These are phyloP conservation scores for Gortyna flavago DNA, from an alignment of 2,888 invertebrate genomes.

Conservation along the genomic window DNA sequence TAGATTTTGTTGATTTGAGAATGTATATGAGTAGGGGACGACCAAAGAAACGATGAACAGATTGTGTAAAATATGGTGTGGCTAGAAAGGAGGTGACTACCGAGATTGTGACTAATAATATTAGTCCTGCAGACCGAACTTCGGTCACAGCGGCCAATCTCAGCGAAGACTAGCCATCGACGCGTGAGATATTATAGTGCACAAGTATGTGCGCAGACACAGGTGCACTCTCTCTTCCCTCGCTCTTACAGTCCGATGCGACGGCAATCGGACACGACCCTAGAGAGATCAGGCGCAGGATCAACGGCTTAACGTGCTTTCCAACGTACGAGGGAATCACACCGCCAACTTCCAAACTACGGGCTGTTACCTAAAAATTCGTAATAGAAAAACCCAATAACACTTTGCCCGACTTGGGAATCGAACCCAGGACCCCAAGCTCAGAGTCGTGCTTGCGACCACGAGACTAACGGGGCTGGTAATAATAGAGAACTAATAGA, in stretches of 20 bases:
- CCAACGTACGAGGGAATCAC: too few relatives aligned
- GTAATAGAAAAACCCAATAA: background rate
- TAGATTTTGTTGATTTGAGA: conserved; percentile 36
- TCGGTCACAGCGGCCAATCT: background rate
- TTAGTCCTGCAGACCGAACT: background rate
- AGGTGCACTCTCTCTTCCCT: background rate
- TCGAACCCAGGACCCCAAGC: background rate
- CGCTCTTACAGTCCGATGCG: background rate
- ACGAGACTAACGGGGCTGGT: background rate
- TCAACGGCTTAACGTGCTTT: too few relatives aligned
- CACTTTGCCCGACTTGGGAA: background rate
- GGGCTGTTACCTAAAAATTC: too few relatives aligned
- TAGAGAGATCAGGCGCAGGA: too few relatives aligned
- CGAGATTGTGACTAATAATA: background rate
- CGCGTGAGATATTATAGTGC: background rate
- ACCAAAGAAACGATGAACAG: too few relatives aligned
- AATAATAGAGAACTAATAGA: background rate
- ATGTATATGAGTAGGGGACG: background rate
- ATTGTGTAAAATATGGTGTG: background rate
- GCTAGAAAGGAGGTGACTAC: too few relatives aligned
- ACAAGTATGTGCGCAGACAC: background rate
- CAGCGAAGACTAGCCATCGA: background rate
- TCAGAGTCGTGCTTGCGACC: too few relatives aligned
- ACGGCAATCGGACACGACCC: too few relatives aligned
- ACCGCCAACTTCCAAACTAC: too few relatives aligned